A percentile compares a stretch with the other conserved stretches of the same genome.
Evolutionary conservation across 2,888 invertebrate genomes (phyloP).

Genomic region (Agriopis leucophaearia): DNA sequence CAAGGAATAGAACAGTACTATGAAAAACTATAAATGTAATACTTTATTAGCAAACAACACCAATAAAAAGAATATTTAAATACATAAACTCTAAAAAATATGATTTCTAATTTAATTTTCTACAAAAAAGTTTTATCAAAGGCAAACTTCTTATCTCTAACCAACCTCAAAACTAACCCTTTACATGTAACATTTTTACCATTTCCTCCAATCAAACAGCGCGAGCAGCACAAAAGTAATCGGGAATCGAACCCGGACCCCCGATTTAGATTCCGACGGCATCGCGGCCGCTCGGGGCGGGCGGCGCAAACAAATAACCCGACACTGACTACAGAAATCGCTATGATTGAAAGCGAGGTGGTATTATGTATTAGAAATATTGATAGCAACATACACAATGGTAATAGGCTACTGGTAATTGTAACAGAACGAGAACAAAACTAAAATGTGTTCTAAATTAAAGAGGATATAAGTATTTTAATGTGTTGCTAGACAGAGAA

Average conservation of each 20-base stretch:
- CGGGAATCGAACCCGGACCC: conserved; percentile 54
- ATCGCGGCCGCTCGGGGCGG: conserved; percentile 67
- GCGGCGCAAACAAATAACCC: conserved; percentile 75
- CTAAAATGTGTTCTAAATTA: no score
- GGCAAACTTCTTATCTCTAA: neutral
- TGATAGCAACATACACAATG: conserved; percentile 17
- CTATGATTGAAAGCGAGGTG: conserved; percentile 64
- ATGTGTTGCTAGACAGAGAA: no score
- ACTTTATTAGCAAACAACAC: no score
- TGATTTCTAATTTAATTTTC: neutral
- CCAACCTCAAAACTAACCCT: conserved; percentile 31
- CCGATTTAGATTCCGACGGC: conserved; percentile 66
- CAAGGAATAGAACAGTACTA: no score
- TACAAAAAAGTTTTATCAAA: neutral
- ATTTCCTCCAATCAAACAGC: conserved; percentile 38
- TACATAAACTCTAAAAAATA: neutral
- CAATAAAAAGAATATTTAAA: neutral
- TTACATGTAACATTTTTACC: conserved; percentile 32
- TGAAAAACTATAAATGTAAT: no score
- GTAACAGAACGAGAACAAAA: no score
- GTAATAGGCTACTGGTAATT: neutral
- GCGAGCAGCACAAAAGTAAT: conserved; percentile 36
- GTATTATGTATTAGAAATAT: conserved; percentile 49
- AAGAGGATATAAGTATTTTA: no score
- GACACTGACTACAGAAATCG: conserved; percentile 69